Base-by-base conservation (phyloP, 2,888 invertebrate genomes). In the Pammene fasciana region DNA sequence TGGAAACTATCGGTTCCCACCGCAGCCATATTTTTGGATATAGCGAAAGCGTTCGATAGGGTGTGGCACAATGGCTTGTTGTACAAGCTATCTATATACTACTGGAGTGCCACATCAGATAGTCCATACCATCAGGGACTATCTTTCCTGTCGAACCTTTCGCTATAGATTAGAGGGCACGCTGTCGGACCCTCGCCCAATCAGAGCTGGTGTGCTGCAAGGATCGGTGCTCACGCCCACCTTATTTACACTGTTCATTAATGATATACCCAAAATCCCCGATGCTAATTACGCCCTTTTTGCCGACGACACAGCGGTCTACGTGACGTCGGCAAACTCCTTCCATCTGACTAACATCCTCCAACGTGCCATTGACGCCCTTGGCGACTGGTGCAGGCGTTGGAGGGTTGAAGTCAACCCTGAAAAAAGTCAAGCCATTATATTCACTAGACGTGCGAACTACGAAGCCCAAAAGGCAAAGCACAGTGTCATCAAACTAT, bases 221-320 rank as follows among this genome's bases (percentile, higher is more conserved):
- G 60, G 67, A 1, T 67, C 67, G 0, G 52, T 67, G 0, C 54
- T 67, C 0, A 43, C 67, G 0, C 57, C 66, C 0, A 48, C 48
- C 10, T 18, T 66, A 0, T 67, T 36, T n/a, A 16, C 45, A n/a
- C 50, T 67, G 0, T 67, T 14, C 36, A 60, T 52, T 0, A 67
- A 67, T 11, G 67, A 67, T 5, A 54, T 67, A 10, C 59, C 67
- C 0, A 59, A 54, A 7, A 41, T 52, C 0, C 34, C 50, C 0
- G 11, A 11, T 5, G 67, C 43, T 0, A 38, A 52, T 2, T 59
- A 52, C 2, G 67, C 67, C 1, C n/a, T 67, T 0, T 67, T 60
- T 16, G 52, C 66, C 0, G 66, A 66, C 14, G 59, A 59, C 34
- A 67, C 67, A 0, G 67, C 67, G 0, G 11, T 67, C 0, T 67